Evolutionary conservation across 2,888 invertebrate species (phyloP), one percentile per base, ranked within the genome.

Genomic region (Metallyticus violacea): DNA sequence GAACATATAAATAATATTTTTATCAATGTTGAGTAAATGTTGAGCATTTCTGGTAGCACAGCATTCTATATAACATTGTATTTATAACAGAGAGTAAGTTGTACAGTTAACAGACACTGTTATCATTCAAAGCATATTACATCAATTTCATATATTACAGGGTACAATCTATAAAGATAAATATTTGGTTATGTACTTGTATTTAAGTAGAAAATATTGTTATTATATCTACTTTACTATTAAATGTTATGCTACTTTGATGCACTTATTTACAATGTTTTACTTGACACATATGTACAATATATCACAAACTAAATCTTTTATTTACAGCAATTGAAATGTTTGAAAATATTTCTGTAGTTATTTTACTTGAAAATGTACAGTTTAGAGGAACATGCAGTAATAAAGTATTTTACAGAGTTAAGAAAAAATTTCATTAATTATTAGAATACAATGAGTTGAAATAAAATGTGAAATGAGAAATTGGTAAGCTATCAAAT

Each of bases 231-330:
- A 83, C 77, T 26, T 77, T 40, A 77, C 83, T 83, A 83, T 15
- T 62, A 62, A 62, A 62, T 62, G 40, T 62, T 15, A 62, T 62
- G 40, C 40, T 62, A 62, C 22, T 62, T n/a, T 29, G 76, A n/a
- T 83, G 76, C 27, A 28, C 6, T 7, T 83, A 77, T 83, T 26
- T 77, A 82, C 82, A 82, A 62, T 6, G 27, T 27, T 77, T 83
- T 26, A 22, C 27, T 77, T 28, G 25, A 81, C 26, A 81, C 29
- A 29, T 83, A 83, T 77, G 83, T 83, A 83, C 83, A 83, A 7
- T 83, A 29, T 83, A 83, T 83, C 77, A 83, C 83, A 83, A 83
- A 83, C 77, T 77, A 77, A 83, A 77, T 28, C 28, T 77, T 83
- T 77, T 83, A 83, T 83, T 77, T 83, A 83, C 83, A 83, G 77